phyloP scores from a whole-genome alignment of 2,888 invertebrate species.

The Aporophyla nigra region DNA sequence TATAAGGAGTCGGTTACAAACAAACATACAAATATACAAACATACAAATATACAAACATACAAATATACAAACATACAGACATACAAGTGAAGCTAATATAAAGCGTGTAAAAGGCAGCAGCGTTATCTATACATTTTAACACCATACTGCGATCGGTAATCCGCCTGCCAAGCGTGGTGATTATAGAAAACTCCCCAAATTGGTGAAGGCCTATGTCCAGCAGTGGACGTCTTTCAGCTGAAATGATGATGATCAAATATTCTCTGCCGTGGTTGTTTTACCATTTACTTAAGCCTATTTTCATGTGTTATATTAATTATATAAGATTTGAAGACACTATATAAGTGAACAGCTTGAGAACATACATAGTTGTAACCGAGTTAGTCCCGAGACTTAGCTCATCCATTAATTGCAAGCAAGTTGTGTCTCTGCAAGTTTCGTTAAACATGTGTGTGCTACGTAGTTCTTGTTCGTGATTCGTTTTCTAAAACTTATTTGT shows the following conservation, averaged over 20 bases:
- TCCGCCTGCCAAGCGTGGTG: too few species aligned
- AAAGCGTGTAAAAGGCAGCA: too few species aligned
- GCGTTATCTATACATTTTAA: too few species aligned
- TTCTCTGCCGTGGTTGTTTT: neutral
- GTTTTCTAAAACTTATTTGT: constrained; percentile 34
- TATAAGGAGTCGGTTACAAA: too few species aligned
- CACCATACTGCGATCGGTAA: too few species aligned
- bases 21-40: too few species aligned
- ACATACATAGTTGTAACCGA: constrained; percentile 59
- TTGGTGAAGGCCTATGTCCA: too few species aligned
- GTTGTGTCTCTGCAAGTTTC: constrained; percentile 72
- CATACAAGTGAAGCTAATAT: too few species aligned
- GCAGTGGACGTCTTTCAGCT: too few species aligned
- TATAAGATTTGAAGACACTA: constrained; percentile 15
- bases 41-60: too few species aligned
- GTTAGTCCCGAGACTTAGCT: constrained; percentile 65
- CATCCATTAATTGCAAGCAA: constrained; percentile 77
- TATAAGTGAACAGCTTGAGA: constrained; percentile 35
- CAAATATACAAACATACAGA: too few species aligned
- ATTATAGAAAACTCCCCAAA: too few species aligned
- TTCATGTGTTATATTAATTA: constrained; percentile 7
- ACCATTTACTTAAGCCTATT: neutral
- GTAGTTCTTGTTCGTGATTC: constrained; percentile 50
- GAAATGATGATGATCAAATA: neutral
- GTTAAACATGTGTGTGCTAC: constrained; percentile 50